Evolutionary conservation across 2,888 invertebrate genomes (phyloP).

Genomic region (Esperia sulphurella): DNA sequence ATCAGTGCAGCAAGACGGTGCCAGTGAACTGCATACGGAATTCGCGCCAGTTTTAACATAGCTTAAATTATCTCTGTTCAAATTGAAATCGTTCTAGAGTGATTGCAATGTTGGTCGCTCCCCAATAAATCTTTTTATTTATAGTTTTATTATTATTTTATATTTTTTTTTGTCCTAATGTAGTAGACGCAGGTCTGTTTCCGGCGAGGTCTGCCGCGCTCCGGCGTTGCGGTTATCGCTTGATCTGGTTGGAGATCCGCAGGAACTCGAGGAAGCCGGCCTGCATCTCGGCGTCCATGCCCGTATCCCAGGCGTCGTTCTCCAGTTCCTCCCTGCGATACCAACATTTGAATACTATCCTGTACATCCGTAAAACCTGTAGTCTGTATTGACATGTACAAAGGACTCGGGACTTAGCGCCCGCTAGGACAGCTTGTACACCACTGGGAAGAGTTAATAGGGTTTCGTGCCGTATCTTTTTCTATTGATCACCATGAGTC

Average conservation of each 20-base stretch:
- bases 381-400: too few species aligned
- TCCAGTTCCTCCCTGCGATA: slow-evolving; percentile 64
- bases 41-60: too few species aligned
- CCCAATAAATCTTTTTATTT: slow-evolving; percentile 51
- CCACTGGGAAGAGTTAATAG: too few species aligned
- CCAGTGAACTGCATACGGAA: too few species aligned
- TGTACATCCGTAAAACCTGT: too few species aligned
- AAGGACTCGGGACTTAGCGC: too few species aligned
- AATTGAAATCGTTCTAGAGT: slow-evolving; percentile 25
- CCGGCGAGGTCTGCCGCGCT: slow-evolving; percentile 41
- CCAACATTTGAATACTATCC: too few species aligned
- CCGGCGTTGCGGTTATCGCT: slow-evolving; percentile 60
- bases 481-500: too few species aligned
- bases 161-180: slow-evolving; percentile 50
- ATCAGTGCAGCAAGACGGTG: too few species aligned
- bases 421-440: too few species aligned
- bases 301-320: slow-evolving; percentile 73
- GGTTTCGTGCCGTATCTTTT: too few species aligned
- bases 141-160: slow-evolving; percentile 52
- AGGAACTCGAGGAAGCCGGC: slow-evolving; percentile 75
- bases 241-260: slow-evolving; percentile 75
- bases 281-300: slow-evolving; percentile 75
- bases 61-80: too few species aligned
- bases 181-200: slow-evolving; percentile 36
- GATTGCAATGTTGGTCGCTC: slow-evolving; percentile 32